Evolutionary conservation across 2,888 invertebrate species (phyloP), one percentile per base, ranked within the genome.

Genomic region (Zele albiditarsus): DNA sequence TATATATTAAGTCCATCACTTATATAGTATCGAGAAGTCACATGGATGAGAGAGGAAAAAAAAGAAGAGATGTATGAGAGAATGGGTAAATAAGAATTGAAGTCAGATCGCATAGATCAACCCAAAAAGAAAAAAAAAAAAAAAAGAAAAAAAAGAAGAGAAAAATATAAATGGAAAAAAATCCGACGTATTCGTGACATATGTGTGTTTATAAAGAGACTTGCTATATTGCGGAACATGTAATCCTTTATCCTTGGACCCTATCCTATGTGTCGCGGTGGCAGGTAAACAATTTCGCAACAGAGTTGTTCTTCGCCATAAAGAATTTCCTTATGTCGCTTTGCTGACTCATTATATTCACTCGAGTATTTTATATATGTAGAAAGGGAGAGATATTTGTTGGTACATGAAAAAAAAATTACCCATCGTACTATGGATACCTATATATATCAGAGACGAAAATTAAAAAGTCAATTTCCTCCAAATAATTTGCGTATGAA

Each of bases 261-360:
- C 81, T 84, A 86, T 86, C 85, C 84, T 81, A 84, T 82, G 81
- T 79, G 78, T 74, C 80, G 79, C 66, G 78, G 72, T 76, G 75
- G 76, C 81, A 80, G 84, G 85, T 87, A 87, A 85, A 87, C 86
- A 86, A 80, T 88, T 88, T 87, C 87, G 87, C 86, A 87, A 87
- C 81, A 81, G 82, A 85, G 82, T 85, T 83, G 82, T 80, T 75
- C 71, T 82, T 79, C 83, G 77, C 76, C 83, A 86, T 84, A 84
- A 83, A 82, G 82, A 84, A 85, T 87, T 87, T 86, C 87, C 87
- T 87, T 87, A 86, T 86, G 74, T 74, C 68, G 60, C 65, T 63
- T 53, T 62, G 57, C 60, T 70, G 58, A 71, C 62, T 71, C 71
- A 71, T 66, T 62, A 62, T 62, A 3, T 25, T 62, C 62, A 28